Conservation (phyloP, 2,888 invertebrate species). For the Phorcus lineatus region DNA sequence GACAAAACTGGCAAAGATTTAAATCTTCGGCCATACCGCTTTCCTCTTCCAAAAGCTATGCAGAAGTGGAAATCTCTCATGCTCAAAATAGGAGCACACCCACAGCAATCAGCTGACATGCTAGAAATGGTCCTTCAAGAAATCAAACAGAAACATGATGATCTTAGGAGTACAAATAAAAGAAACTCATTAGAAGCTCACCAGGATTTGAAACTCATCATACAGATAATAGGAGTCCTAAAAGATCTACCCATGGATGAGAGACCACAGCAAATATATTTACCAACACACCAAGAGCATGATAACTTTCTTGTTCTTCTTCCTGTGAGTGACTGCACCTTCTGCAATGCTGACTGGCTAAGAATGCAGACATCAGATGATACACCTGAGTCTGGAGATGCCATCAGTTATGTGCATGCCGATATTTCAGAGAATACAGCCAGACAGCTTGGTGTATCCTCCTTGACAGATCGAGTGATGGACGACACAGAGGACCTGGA, state of each 20-base stretch:
- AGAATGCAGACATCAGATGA: conserved; percentile 40
- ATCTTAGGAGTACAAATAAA: neutral
- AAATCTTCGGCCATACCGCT: conserved; percentile 50
- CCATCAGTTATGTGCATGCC: neutral
- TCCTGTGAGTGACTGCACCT: conserved; percentile 47
- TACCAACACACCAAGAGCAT: conserved; percentile 28
- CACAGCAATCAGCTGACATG: neutral
- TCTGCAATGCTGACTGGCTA: conserved; percentile 54
- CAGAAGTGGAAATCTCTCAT: conserved; percentile 29
- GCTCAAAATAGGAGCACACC: neutral
- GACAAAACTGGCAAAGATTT: conserved; percentile 20
- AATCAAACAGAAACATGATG: conserved; percentile 29
- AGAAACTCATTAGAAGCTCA: neutral
- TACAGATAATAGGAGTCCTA: conserved; percentile 18
- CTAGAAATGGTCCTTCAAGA: neutral
- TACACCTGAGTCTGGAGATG: conserved; percentile 34
- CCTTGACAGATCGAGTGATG: conserved; percentile 30
- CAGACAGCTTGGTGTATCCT: neutral
- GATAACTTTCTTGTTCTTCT: conserved; percentile 24
- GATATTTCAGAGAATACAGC: conserved; percentile 14
- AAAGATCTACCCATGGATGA: neutral
- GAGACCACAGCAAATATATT: neutral
- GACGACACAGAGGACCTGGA: conserved; percentile 47
- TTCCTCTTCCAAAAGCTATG: conserved; percentile 47
- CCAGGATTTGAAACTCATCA: conserved; percentile 10